Base-by-base conservation (phyloP, 2,797 vertebrate species). In the Cyclura pinguis region DNA sequence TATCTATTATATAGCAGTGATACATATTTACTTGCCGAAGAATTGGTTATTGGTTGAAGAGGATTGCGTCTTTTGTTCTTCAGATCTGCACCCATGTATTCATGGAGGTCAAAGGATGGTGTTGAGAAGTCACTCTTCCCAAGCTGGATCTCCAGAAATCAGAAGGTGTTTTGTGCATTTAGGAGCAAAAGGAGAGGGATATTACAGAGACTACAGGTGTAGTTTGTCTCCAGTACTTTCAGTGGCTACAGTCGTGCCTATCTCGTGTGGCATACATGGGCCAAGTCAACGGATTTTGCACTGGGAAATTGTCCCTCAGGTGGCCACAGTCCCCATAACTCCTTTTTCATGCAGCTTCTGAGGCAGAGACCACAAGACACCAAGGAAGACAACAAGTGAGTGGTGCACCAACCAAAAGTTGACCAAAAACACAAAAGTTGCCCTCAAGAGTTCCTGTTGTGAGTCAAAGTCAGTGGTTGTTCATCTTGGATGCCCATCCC, bases 301-400 rank as follows among this genome's bases (percentile, higher is more conserved):
- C 1, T 22, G 13, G 8, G 47, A 18, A 29, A 38, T 6, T n/a
- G 20, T 10, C 20, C 38, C 27, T 10, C 22, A 32, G 5, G 6
- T 50, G 38, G 13, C 6, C 64, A 18, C 3, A 47, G 32, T 12
- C 20, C 69, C 27, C 27, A 8, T 18, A 22, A 47, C 3, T 14
- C 18, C 35, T 8, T 24, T 6, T 32, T 32, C 18, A 55, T 52
- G 29, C 4, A 72, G 2, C 32, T 7, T 32, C 29, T 72, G n/a
- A 13, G 32, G 5, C 47, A 22, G 32, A 80, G n/a, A 1, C n/a
- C 0, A 0, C 6, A n/a, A n/a, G n/a, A 16, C 10, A 3, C 20
- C 20, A 24, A 22, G 9, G 20, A 4, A 73, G 42, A 47, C 42
- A 73, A 50, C 55, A 42, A 86, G 35, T 10, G 14, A 20, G 73